Percentiles rank a stretch among this genome's conserved stretches.
Evolutionary conservation across 35 echinoderm and acorn worm species (phyloP).

Genomic region (Nesometra sesokonis): DNA sequence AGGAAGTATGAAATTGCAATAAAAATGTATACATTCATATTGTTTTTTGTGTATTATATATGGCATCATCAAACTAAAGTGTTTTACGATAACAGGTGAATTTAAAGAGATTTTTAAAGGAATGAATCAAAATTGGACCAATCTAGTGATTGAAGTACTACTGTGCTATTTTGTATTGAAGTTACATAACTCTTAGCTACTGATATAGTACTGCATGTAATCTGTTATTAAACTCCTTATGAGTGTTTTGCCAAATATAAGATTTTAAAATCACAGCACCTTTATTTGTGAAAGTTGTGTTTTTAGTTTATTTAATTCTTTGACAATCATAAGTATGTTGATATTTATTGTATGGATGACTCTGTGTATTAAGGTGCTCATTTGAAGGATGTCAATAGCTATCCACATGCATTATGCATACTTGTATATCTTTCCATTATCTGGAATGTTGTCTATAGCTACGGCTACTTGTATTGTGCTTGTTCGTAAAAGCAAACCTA

Average conservation of each 20-base stretch:
- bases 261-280: too few relatives aligned
- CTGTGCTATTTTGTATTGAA: neutral
- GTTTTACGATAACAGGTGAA: neutral
- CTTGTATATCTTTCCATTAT: neutral
- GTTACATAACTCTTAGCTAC: too few relatives aligned
- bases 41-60: neutral
- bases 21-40: neutral
- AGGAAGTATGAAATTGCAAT: neutral
- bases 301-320: too few relatives aligned
- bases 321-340: neutral
- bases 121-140: neutral
- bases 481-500: neutral
- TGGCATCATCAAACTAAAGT: neutral
- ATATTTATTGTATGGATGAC: neutral
- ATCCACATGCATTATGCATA: neutral
- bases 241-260: too few relatives aligned
- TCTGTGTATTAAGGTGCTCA: neutral
- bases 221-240: too few relatives aligned
- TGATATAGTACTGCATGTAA: too few relatives aligned
- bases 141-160: neutral
- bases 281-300: too few relatives aligned
- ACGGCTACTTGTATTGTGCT: neutral
- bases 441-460: neutral
- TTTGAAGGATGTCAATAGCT: neutral
- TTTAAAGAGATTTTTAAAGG: neutral